These are phyloP conservation scores for Willowsia nigromaculata DNA, from an alignment of 2,888 invertebrate genomes.

Conservation along the genomic window DNA sequence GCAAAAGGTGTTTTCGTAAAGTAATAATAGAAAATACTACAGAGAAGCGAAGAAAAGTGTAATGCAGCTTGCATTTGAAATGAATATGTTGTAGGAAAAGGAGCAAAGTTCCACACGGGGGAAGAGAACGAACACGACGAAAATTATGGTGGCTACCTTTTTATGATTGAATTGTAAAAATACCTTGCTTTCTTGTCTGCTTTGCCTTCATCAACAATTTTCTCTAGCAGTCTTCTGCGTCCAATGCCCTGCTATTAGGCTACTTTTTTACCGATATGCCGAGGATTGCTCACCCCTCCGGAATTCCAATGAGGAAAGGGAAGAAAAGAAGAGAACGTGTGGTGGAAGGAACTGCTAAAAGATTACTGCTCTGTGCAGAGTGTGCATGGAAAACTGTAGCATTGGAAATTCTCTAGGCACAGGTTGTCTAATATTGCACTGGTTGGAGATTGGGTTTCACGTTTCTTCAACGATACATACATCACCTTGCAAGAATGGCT, in stretches of 20 bases:
- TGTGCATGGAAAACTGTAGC: no score
- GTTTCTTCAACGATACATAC: not conserved
- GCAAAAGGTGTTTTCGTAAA: not conserved
- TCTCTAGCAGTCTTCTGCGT: not conserved
- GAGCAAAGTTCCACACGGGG: no score
- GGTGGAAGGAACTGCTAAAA: not conserved
- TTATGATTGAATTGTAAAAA: slow-evolving; percentile 60
- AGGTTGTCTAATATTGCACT: not conserved
- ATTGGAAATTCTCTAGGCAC: not conserved
- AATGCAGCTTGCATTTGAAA: slow-evolving; percentile 35
- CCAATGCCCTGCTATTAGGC: not conserved
- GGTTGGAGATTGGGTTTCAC: not conserved
- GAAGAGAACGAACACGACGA: not conserved
- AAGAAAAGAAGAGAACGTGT: slow-evolving; percentile 37
- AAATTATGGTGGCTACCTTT: slow-evolving; percentile 35
- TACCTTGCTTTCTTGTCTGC: not conserved
- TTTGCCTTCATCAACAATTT: not conserved
- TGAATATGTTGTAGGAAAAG: not conserved
- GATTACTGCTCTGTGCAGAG: not conserved
- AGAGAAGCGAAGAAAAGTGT: slow-evolving; percentile 23
- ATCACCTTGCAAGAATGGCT: not conserved
- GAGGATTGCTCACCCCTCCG: slow-evolving; percentile 33
- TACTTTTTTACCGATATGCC: not conserved
- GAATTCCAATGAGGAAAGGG: slow-evolving; percentile 61
- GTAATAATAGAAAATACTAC: slow-evolving; percentile 16